phyloP scores from a whole-genome alignment of 2,797 vertebrate genomes.

The Micropoecilia bifurca region DNA sequence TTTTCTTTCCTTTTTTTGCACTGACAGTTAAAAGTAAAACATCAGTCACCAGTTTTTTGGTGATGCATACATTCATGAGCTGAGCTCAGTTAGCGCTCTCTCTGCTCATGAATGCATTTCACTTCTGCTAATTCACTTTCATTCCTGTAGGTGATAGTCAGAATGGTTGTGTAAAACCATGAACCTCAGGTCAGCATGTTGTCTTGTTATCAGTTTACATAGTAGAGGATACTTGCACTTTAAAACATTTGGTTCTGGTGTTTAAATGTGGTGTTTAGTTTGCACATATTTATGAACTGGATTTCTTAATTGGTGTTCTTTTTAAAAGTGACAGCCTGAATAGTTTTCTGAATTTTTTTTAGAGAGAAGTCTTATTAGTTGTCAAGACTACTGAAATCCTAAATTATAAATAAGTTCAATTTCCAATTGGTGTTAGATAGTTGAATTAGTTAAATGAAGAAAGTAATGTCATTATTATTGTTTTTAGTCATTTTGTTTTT shows the following conservation, averaged over 20 bases:
- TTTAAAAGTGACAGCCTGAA: neutral
- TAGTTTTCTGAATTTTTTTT: neutral
- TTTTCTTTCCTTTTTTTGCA: slow-evolving; percentile 13
- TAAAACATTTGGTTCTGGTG: slow-evolving; percentile 14
- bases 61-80: too few species aligned
- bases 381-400: neutral
- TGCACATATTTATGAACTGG: neutral
- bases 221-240: slow-evolving; percentile 18
- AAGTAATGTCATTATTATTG: neutral
- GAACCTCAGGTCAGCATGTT: slow-evolving; percentile 43
- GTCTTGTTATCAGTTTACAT: slow-evolving; percentile 51
- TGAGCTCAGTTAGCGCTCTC: neutral
- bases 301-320: neutral
- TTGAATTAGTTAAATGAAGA: neutral
- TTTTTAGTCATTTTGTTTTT: neutral
- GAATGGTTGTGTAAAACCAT: slow-evolving; percentile 27
- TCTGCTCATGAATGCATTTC: slow-evolving; percentile 9
- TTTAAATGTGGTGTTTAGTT: slow-evolving; percentile 9
- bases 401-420: neutral
- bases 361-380: neutral
- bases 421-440: neutral
- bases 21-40: slow-evolving; percentile 40
- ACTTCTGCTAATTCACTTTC: slow-evolving; percentile 41
- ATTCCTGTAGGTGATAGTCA: slow-evolving; percentile 22
- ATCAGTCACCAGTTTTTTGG: slow-evolving; percentile 13